Percentiles rank a stretch among this genome's conserved stretches.
phyloP scores from a whole-genome alignment of 2,888 invertebrate genomes.

The Megastigmus dorsalis region DNA sequence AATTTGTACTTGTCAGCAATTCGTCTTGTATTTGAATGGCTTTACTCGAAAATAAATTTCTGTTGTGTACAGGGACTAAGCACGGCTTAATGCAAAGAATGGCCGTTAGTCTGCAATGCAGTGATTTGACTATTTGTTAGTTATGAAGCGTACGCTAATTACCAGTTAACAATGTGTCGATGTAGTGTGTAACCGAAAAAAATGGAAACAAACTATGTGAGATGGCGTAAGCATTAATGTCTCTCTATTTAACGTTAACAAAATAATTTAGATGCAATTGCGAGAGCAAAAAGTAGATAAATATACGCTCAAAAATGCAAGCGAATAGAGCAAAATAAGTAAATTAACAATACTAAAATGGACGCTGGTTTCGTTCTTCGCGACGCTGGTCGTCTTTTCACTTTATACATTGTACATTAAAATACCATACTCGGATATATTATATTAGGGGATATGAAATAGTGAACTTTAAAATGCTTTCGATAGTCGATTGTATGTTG shows the following conservation, averaged over 20 bases:
- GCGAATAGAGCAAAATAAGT: slow-evolving; percentile 16
- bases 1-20: too few relatives aligned
- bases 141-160: slow-evolving; percentile 13
- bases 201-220: neutral
- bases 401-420: too few relatives aligned
- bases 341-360: slow-evolving; percentile 43
- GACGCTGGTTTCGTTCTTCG: slow-evolving; percentile 63
- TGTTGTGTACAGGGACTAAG: slow-evolving; percentile 11
- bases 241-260: slow-evolving; percentile 6
- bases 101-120: slow-evolving; percentile 58
- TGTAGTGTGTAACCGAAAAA: neutral
- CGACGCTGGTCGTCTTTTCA: slow-evolving; percentile 63
- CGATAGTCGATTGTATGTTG: too few relatives aligned
- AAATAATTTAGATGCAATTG: too few relatives aligned
- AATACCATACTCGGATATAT: too few relatives aligned
- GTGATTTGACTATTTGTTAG: slow-evolving; percentile 63
- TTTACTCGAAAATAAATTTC: too few relatives aligned
- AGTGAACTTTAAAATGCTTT: too few relatives aligned
- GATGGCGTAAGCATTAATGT: neutral
- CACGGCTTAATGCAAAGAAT: slow-evolving; percentile 17
- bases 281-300: too few relatives aligned
- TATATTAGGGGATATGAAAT: too few relatives aligned
- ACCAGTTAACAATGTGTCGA: slow-evolving; percentile 5
- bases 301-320: too few relatives aligned
- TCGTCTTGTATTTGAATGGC: too few relatives aligned